These are phyloP conservation scores for Electrona antarctica DNA, from an alignment of 2,113 vertebrate genomes.

Conservation along the genomic window DNA sequence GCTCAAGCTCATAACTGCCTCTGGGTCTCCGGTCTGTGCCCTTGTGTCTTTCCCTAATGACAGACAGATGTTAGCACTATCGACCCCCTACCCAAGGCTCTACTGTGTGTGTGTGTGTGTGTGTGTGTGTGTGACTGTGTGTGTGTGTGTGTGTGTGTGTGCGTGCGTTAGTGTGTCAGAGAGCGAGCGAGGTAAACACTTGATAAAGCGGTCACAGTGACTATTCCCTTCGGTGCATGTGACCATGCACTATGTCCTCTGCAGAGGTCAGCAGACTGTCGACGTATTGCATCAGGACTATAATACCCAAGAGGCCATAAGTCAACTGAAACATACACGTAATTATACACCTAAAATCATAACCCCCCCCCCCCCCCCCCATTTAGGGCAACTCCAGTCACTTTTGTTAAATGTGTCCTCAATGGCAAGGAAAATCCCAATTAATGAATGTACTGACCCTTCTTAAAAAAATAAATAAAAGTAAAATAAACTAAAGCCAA, in stretches of 20 bases:
- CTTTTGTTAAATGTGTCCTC: too few species aligned
- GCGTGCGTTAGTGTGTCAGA: neutral
- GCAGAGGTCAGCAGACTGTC: constrained; percentile 24
- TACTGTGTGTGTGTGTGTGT: neutral
- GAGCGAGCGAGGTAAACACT: constrained; percentile 27
- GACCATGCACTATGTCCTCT: neutral
- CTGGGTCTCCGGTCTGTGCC: constrained; percentile 37
- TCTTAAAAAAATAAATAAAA: too few species aligned
- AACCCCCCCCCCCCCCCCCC: too few species aligned
- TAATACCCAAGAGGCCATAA: neutral
- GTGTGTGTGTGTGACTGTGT: constrained; percentile 13
- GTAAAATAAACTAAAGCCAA: too few species aligned
- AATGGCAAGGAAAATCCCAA: too few species aligned
- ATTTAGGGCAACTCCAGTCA: too few species aligned
- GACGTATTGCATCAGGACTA: neutral
- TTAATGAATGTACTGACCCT: too few species aligned
- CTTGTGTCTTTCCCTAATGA: constrained; percentile 54
- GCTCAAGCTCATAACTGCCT: constrained; percentile 34
- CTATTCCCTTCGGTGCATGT: neutral
- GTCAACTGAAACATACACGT: neutral
- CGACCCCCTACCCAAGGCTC: constrained; percentile 28
- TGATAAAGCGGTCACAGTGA: constrained; percentile 31
- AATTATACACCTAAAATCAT: too few species aligned
- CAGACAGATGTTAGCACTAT: constrained; percentile 63
- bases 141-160: constrained; percentile 19